Evolutionary conservation across 2,888 invertebrate genomes (phyloP).

Genomic region (Ellobium chinense): DNA sequence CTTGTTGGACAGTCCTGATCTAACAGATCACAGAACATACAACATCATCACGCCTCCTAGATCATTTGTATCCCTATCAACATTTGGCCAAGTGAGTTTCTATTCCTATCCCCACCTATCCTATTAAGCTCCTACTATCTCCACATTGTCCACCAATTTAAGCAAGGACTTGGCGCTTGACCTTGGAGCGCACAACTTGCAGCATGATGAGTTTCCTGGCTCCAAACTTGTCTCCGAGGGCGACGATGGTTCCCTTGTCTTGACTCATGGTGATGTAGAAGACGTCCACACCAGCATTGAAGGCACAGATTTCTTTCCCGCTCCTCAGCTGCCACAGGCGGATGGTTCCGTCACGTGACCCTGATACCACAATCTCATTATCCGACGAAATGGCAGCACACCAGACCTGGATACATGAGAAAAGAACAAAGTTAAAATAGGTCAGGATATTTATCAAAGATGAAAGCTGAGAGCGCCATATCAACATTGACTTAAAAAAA

Average conservation of each 20-base stretch:
- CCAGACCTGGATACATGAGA: slow-evolving; percentile 73
- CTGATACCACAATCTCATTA: slow-evolving; percentile 77
- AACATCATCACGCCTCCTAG: too few species aligned
- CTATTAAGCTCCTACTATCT: background rate
- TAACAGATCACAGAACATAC: too few species aligned
- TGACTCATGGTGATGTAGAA: slow-evolving; percentile 77
- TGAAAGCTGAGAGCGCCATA: too few species aligned
- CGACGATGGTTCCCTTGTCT: slow-evolving; percentile 78
- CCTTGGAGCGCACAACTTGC: slow-evolving; percentile 74
- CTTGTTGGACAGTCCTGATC: too few species aligned
- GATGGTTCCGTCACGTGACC: slow-evolving; percentile 77
- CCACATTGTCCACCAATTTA: slow-evolving; percentile 44
- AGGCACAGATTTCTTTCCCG: slow-evolving; percentile 75
- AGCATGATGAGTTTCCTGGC: slow-evolving; percentile 79
- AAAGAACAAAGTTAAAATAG: background rate
- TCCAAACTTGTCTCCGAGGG: slow-evolving; percentile 77
- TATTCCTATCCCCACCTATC: too few species aligned
- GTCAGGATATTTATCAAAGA: too few species aligned
- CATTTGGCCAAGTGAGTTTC: too few species aligned
- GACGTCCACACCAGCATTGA: slow-evolving; percentile 77
- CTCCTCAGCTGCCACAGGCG: slow-evolving; percentile 76
- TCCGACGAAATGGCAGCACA: slow-evolving; percentile 76
- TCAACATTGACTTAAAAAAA: too few species aligned
- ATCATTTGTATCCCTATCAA: too few species aligned
- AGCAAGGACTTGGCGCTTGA: slow-evolving; percentile 67